A percentile compares a stretch with the other conserved stretches of the same genome.
Evolutionary conservation across 2,113 vertebrate species (phyloP).

Genomic region (Circaetus gallicus): DNA sequence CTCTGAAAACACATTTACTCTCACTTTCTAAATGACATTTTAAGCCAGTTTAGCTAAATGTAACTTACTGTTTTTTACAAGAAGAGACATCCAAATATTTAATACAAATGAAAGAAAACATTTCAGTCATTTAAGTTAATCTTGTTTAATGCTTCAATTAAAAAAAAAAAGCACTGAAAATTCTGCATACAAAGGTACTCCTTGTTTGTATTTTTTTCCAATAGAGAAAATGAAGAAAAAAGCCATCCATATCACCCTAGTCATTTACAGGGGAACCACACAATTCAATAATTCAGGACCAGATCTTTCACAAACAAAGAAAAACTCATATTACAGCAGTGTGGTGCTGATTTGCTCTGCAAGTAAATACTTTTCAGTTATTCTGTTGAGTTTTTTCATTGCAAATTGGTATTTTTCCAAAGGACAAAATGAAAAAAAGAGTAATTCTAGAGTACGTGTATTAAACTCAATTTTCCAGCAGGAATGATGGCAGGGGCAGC

Average conservation of each 20-base stretch:
- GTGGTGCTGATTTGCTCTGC: not conserved
- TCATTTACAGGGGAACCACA: not conserved
- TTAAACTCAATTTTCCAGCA: not conserved
- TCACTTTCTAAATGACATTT: not conserved
- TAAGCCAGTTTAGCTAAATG: not conserved
- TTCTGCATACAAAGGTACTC: not conserved
- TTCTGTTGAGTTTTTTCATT: not conserved
- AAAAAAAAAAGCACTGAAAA: not conserved
- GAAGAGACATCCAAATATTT: not conserved
- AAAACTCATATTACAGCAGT: not conserved
- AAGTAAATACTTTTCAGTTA: not conserved
- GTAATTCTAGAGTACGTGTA: not conserved
- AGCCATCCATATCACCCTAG: not conserved
- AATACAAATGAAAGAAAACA: not conserved
- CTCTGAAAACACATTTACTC: not conserved
- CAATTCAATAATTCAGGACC: not conserved
- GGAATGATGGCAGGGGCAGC: not conserved
- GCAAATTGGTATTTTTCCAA: not conserved
- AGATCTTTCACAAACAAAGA: not conserved
- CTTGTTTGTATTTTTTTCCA: not conserved
- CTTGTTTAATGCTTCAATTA: not conserved
- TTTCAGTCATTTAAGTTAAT: not conserved
- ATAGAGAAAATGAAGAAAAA: not conserved
- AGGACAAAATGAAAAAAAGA: not conserved
- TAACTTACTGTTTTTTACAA: not conserved